Conservation (phyloP, 2,113 vertebrate species). For the Scomber colias region DNA sequence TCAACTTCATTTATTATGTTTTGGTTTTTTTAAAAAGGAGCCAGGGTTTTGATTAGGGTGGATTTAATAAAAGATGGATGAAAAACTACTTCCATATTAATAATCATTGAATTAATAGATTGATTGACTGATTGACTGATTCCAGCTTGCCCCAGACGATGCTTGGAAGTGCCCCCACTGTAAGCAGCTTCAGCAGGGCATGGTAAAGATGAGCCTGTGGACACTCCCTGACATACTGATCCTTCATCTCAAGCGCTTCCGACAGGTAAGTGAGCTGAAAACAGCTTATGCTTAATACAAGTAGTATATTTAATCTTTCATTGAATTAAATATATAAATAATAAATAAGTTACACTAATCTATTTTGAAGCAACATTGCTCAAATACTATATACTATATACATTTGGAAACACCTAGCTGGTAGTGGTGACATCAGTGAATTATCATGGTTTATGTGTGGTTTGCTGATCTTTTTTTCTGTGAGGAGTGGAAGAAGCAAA, state of each 20-base stretch:
- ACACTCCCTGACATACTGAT: slow-evolving; percentile 97
- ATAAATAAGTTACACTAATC: no score
- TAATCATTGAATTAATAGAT: not conserved
- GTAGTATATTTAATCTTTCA: no score
- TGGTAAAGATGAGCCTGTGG: slow-evolving; percentile 97
- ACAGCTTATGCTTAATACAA: not conserved
- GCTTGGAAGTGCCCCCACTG: slow-evolving; percentile 98
- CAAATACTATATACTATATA: no score
- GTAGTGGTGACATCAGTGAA: no score
- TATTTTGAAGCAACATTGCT: no score
- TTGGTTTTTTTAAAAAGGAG: no score
- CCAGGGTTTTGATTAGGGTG: not conserved
- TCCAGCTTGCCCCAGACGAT: slow-evolving; percentile 95
- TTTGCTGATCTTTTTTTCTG: not conserved
- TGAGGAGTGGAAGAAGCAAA: not conserved
- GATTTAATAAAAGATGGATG: no score
- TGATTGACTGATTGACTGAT: slow-evolving; percentile 2
- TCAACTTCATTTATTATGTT: not conserved
- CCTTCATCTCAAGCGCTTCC: slow-evolving; percentile 96
- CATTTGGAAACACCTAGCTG: no score
- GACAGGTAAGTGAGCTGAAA: slow-evolving; percentile 80
- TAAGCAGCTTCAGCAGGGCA: slow-evolving; percentile 94
- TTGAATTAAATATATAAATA: no score
- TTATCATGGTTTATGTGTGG: not conserved
- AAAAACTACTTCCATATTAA: no score